phyloP scores from a whole-genome alignment of 2,113 vertebrate species.

The Hypomesus transpacificus region DNA sequence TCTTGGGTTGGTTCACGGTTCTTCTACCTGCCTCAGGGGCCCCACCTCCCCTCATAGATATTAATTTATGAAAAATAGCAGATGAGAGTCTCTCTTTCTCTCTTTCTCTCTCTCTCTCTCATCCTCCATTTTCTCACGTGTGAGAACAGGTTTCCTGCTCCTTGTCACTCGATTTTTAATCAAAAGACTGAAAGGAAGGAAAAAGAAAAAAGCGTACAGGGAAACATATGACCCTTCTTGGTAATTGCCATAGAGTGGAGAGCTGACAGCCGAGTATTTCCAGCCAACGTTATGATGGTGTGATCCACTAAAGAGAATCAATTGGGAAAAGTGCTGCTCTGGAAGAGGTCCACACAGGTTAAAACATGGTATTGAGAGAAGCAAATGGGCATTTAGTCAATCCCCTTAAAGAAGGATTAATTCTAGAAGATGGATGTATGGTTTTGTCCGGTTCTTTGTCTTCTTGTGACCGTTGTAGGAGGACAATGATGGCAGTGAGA shows the following conservation, averaged over 20 bases:
- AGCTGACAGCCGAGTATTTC: constrained; percentile 15
- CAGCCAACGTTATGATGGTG: not conserved
- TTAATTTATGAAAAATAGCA: too few relatives aligned
- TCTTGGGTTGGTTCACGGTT: too few relatives aligned
- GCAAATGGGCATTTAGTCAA: constrained; percentile 37
- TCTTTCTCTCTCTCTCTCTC: too few relatives aligned
- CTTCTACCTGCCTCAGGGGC: too few relatives aligned
- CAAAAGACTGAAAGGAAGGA: too few relatives aligned
- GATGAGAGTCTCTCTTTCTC: too few relatives aligned
- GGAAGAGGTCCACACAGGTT: constrained; percentile 43
- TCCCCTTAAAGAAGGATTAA: constrained; percentile 39
- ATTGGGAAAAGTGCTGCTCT: constrained; percentile 41
- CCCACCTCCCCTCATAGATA: too few relatives aligned
- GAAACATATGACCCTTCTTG: constrained; percentile 4
- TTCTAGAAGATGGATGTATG: constrained; percentile 28
- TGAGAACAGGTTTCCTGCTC: too few relatives aligned
- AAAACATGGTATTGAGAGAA: constrained; percentile 23
- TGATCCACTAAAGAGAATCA: constrained; percentile 18
- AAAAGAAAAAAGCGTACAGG: too few relatives aligned
- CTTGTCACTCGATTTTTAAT: too few relatives aligned
- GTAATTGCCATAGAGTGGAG: constrained; percentile 20
- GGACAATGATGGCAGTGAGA: not conserved
- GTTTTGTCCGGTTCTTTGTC: constrained; percentile 21
- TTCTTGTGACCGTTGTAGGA: not conserved
- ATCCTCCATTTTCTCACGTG: too few relatives aligned